These are phyloP conservation scores for Chromis chromis DNA, from an alignment of 2,797 vertebrate species.

Conservation along the genomic window DNA sequence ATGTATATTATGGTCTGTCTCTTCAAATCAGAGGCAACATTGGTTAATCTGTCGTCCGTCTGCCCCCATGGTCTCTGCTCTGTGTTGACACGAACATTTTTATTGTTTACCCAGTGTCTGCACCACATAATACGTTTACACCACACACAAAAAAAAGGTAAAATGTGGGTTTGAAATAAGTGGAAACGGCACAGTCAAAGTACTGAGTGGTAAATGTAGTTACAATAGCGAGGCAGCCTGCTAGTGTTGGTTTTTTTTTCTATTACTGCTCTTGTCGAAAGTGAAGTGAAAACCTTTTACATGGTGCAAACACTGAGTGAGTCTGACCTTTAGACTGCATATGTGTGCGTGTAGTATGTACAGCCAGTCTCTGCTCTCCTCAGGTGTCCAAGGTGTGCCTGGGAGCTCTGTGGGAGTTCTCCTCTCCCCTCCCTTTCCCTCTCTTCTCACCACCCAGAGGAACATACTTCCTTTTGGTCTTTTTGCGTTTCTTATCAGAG, in stretches of 20 bases:
- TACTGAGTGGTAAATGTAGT: slow-evolving; percentile 43
- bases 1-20: slow-evolving; percentile 53
- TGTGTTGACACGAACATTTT: slow-evolving; percentile 24
- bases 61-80: slow-evolving; percentile 29
- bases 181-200: slow-evolving; percentile 31
- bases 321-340: slow-evolving; percentile 60
- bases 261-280: slow-evolving; percentile 50
- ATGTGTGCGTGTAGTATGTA: slow-evolving; percentile 18
- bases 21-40: slow-evolving; percentile 56
- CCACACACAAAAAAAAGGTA: slow-evolving; percentile 2
- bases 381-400: slow-evolving; percentile 88
- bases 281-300: slow-evolving; percentile 63
- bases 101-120: slow-evolving; percentile 28
- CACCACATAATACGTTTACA: slow-evolving; percentile 29
- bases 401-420: slow-evolving; percentile 89
- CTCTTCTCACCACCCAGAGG: slow-evolving; percentile 86
- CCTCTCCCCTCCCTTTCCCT: slow-evolving; percentile 79
- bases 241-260: slow-evolving; percentile 38
- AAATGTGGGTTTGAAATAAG: slow-evolving; percentile 26
- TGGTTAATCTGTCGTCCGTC: slow-evolving; percentile 34
- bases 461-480: slow-evolving; percentile 90
- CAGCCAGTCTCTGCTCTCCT: slow-evolving; percentile 63
- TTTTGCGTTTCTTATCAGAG: slow-evolving; percentile 92
- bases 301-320: slow-evolving; percentile 56
- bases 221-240: slow-evolving; percentile 35